Conservation (phyloP, 2,888 invertebrate species). For the Oxyscelio sp. region DNA sequence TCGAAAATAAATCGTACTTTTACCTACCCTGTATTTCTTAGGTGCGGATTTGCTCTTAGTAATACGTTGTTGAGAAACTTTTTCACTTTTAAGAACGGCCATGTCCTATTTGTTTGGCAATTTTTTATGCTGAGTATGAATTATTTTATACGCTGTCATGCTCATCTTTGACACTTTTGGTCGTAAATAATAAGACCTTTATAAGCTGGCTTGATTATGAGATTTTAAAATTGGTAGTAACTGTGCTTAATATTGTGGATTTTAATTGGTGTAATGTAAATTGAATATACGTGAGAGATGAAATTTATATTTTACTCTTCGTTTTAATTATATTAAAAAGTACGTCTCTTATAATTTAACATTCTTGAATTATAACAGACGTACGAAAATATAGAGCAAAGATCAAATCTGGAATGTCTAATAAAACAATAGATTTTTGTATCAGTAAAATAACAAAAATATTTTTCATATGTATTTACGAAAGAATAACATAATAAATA, state of each 20-base stretch:
- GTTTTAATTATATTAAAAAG: no score
- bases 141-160: constrained; percentile 44
- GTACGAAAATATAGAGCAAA: no score
- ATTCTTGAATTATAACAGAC: no score
- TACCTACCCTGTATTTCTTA: background rate
- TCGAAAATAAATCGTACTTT: constrained; percentile 32
- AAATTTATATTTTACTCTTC: background rate
- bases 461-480: no score
- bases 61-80: constrained; percentile 46
- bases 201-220: background rate
- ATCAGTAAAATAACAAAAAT: no score
- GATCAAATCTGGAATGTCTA: no score
- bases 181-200: constrained; percentile 61
- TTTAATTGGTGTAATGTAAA: constrained; percentile 51
- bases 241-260: constrained; percentile 14
- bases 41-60: constrained; percentile 8
- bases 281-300: constrained; percentile 19
- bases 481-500: no score
- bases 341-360: no score
- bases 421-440: no score
- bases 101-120: constrained; percentile 63
- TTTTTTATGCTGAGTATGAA: constrained; percentile 65
- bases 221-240: constrained; percentile 13
- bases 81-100: constrained; percentile 49
- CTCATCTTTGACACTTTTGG: constrained; percentile 63